These are phyloP conservation scores for Diploscapter pachys DNA, from an alignment of 1,140 invertebrate genomes.

Conservation along the genomic window DNA sequence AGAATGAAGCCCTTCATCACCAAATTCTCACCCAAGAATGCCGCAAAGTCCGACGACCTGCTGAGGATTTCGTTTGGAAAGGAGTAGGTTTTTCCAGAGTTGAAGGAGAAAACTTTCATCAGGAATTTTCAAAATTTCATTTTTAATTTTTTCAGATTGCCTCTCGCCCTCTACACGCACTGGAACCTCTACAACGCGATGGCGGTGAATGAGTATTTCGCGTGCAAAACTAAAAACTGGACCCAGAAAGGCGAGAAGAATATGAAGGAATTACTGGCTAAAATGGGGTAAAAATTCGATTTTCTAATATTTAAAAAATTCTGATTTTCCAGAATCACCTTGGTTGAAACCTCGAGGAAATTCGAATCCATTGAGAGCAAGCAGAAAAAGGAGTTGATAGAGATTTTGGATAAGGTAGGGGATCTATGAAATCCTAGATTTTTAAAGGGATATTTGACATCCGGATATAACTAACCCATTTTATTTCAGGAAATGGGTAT, in stretches of 20 bases:
- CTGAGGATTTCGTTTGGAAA: constrained; percentile 18
- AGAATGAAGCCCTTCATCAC: constrained; percentile 15
- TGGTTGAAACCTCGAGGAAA: constrained; percentile 11
- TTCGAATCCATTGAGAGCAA: constrained; percentile 7
- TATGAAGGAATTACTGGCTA: not conserved
- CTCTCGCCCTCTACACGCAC: constrained; percentile 19
- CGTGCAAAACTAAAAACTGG: constrained; percentile 20
- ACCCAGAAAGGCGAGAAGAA: not conserved
- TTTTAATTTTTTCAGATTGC: constrained; percentile 2
- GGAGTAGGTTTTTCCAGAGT: constrained; percentile 1
- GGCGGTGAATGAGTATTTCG: constrained; percentile 20
- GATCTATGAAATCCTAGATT: constrained; percentile 10
- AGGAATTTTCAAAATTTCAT: not conserved
- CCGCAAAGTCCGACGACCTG: constrained; percentile 19
- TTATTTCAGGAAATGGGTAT: constrained; percentile 22
- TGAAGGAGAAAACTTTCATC: too few relatives aligned
- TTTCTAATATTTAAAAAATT: not conserved
- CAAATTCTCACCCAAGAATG: constrained; percentile 18
- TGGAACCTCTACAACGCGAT: constrained; percentile 26
- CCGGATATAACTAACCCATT: not conserved
- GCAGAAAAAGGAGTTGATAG: constrained; percentile 4
- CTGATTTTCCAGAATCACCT: not conserved
- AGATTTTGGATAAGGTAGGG: constrained; percentile 18
- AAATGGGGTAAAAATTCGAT: not conserved
- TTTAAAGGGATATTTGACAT: not conserved